A percentile compares a stretch with the other conserved stretches of the same genome.
Conservation (phyloP, 37 sponge, comb jelly and placozoan genomes). For the Aplysina aerophoba region DNA sequence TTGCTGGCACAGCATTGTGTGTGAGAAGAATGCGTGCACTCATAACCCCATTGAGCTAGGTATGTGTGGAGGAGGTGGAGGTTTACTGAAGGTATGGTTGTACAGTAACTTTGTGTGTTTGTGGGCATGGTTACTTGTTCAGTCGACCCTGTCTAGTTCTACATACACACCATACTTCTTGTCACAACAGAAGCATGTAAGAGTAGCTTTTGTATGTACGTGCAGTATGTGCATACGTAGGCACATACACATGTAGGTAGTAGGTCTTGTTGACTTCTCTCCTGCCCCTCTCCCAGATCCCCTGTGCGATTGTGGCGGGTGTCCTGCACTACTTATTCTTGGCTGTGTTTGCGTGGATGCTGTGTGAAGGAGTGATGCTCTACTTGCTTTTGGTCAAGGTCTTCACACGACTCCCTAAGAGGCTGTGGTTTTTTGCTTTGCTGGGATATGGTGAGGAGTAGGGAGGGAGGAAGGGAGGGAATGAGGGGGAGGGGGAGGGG, state of each 20-base stretch:
- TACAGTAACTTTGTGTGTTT: no score
- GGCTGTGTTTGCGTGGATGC: conserved; percentile 68
- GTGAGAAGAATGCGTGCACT: no score
- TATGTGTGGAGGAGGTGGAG: no score
- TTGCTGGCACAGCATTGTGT: no score
- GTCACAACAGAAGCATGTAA: no score
- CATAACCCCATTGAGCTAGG: no score
- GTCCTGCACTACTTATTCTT: conserved; percentile 64
- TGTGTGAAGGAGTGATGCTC: conserved; percentile 78
- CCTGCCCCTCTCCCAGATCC: conserved; percentile 25
- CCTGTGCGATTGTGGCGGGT: conserved; percentile 53
- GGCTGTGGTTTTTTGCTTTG: conserved; percentile 67
- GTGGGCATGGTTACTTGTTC: no score
- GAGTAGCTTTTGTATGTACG: neutral
- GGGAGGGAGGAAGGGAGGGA: no score
- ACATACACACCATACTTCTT: no score
- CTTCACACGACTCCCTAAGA: conserved; percentile 52
- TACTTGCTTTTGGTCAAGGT: conserved; percentile 67
- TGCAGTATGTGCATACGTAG: neutral
- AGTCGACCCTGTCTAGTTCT: no score
- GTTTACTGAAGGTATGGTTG: no score
- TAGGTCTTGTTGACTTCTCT: neutral
- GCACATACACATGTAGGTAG: neutral
- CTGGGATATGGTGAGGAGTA: conserved; percentile 60
- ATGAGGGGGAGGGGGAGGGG: no score